Evolutionary conservation across 2,113 vertebrate genomes (phyloP), one percentile per base, ranked within the genome.

Genomic region (Macquaria ambigua): DNA sequence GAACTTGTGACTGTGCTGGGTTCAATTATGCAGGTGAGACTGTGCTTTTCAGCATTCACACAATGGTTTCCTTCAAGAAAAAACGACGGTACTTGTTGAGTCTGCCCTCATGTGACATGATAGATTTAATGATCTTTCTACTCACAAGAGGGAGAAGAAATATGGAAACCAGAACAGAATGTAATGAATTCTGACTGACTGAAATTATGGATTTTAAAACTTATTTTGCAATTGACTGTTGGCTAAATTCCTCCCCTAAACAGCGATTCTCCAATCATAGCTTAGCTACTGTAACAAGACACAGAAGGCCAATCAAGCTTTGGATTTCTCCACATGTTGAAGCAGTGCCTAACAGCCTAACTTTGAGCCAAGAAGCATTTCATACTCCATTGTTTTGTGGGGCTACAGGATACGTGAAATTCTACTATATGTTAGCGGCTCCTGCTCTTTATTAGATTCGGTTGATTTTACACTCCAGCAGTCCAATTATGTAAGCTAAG

Each of bases 61-160:
- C 10, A 23, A 25, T 8, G 23, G 23, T 71, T 59, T 79, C 21
- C 15, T 21, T 28, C 25, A 41, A 61, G 63, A 31, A 79, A 53
- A 59, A 79, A 76, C 56, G 10, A 48, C 34, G 1, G 3, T 34
- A 52, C 28, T 16, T 63, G 70, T 66, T 28, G 18, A 81, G 43
- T 41, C 56, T 41, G 25, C 10, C 23, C 48, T 74, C 41, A 63
- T 39, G 50, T 52, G 25, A 61, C 63, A 48, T 70, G 56, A 80
- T 52, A 74, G 59, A 77, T 73, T 81, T 68, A 85, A 61, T 50
- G 37, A 74, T 77, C 64, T 77, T 12, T 83, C 28, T n/a, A 10
- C 84, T 61, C 53, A 48, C 37, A 62, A 53, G 18, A 82, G 28
- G 34, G 41, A 74, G 37, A 53, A 18, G 8, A 39, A 77, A 74